Base-by-base conservation (phyloP, 2,113 vertebrate species). In the Anarrhichthys ocellatus region DNA sequence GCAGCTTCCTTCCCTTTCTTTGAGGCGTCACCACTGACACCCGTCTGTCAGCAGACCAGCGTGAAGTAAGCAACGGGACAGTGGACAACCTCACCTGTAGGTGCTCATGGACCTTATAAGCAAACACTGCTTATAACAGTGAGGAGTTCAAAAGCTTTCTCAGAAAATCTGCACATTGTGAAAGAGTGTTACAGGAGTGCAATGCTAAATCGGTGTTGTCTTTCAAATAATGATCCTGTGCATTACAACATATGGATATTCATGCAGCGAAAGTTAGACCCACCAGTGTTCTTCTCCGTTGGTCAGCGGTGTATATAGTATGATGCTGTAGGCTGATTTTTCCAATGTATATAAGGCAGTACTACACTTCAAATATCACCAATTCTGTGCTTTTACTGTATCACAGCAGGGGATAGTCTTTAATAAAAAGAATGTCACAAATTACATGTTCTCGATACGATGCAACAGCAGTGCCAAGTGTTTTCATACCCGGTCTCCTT, bases 321-420 rank as follows among this genome's bases (percentile, higher is more conserved):
- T 36, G 59, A 76, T 64, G 40, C 42, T 22, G 29, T 59, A 11
- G 44, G 44, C 11, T 15, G 42, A 46, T 17, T 56, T 17, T 81
- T 62, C 18, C 48, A 46, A 67, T 77, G 24, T 58, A 78, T 74
- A 62, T 36, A 29, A 85, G 73, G 71, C 70, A 79, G 71, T 24
- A 17, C 66, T 84, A 67, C n/a, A 76, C 24, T 72, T 75, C 52
- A 59, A 76, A 46, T 63, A 58, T 14, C 11, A 78, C 70, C 69
- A 71, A 6, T 27, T 73, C 7, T 50, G 32, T 34, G 34, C 11
- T 73, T 42, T 67, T 27, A 76, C 34, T 70, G 58, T 36, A 64
- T 72, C 63, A 81, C 50, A 32, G 59, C 61, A 83, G 64, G 56
- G 8, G 27, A 65, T 11, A 58, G 22, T 38, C 48, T 69, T 65